A percentile compares a stretch with the other conserved stretches of the same genome.
Evolutionary conservation across 2,797 vertebrate species (phyloP).

Genomic region (Manis crassicaudata): DNA sequence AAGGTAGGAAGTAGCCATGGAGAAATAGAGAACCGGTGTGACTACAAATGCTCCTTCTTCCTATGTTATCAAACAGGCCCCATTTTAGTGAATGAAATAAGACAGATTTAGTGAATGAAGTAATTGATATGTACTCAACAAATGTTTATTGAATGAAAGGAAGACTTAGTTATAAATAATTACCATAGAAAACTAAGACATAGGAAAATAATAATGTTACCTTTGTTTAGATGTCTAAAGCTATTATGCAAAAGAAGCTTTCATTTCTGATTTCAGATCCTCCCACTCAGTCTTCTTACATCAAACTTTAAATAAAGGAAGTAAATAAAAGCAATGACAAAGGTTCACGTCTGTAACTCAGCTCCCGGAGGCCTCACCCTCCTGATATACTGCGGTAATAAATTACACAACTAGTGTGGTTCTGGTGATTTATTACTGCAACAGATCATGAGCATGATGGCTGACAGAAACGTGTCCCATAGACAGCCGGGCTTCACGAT

Average conservation of each 20-base stretch:
- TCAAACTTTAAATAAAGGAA: slow-evolving; percentile 51
- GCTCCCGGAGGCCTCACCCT: background rate
- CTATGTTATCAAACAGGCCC: background rate
- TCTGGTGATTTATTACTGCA: slow-evolving; percentile 67
- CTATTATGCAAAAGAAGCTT: background rate
- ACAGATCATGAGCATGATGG: slow-evolving; percentile 61
- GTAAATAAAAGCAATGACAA: slow-evolving; percentile 60
- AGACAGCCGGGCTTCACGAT: slow-evolving; percentile 55
- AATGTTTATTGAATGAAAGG: background rate
- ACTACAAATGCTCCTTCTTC: background rate
- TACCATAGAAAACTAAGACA: background rate
- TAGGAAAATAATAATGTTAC: background rate
- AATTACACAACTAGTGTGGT: slow-evolving; percentile 50
- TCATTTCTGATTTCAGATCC: background rate
- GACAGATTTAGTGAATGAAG: background rate
- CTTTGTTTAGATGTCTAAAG: background rate
- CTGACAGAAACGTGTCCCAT: slow-evolving; percentile 64
- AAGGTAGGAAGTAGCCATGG: fast-evolving
- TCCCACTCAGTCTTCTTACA: slow-evolving; percentile 35
- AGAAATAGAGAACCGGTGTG: background rate
- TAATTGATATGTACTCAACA: slow-evolving; percentile 11
- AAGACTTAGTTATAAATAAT: background rate
- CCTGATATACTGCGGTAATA: slow-evolving; percentile 61
- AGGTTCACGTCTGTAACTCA: slow-evolving; percentile 19
- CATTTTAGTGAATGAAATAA: background rate